These are phyloP conservation scores for human (Homo sapiens) DNA, from an alignment of 2,113 vertebrate species.

Conservation along the genomic window DNA sequence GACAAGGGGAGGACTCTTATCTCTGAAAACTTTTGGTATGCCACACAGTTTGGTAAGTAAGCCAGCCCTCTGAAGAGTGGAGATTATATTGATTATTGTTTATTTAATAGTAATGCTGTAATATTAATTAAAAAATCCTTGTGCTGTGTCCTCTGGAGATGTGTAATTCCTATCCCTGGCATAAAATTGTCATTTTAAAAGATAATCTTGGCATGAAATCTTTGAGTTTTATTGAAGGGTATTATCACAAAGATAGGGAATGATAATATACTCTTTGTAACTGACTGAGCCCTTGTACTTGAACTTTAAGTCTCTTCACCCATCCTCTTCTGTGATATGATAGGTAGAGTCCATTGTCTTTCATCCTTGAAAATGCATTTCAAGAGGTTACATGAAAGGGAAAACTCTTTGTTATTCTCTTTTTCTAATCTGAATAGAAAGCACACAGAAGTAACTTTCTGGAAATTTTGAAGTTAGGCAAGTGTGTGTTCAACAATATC, in stretches of 20 bases:
- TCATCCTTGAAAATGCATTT: not conserved
- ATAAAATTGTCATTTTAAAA: not conserved
- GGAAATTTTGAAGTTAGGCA: not conserved
- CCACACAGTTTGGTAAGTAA: not conserved
- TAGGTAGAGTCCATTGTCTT: accelerated
- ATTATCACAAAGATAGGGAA: too few species aligned
- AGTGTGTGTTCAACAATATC: not conserved
- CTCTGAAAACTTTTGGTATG: too few species aligned
- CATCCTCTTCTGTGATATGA: too few species aligned
- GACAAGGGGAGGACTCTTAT: too few species aligned
- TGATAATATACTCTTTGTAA: accelerated
- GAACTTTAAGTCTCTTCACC: not conserved
- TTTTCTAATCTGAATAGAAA: not conserved
- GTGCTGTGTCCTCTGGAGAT: not conserved
- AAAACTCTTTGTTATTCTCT: not conserved
- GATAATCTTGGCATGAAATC: not conserved
- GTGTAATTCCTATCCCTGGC: not conserved
- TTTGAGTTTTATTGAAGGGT: not conserved
- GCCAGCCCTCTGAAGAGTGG: not conserved
- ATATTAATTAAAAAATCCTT: not conserved
- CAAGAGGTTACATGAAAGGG: too few species aligned
- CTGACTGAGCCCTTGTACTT: not conserved
- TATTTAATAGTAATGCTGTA: not conserved
- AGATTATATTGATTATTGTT: not conserved
- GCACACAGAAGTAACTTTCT: not conserved